phyloP scores from a whole-genome alignment of 1,140 invertebrate genomes.

The Drosophila teissieri region DNA sequence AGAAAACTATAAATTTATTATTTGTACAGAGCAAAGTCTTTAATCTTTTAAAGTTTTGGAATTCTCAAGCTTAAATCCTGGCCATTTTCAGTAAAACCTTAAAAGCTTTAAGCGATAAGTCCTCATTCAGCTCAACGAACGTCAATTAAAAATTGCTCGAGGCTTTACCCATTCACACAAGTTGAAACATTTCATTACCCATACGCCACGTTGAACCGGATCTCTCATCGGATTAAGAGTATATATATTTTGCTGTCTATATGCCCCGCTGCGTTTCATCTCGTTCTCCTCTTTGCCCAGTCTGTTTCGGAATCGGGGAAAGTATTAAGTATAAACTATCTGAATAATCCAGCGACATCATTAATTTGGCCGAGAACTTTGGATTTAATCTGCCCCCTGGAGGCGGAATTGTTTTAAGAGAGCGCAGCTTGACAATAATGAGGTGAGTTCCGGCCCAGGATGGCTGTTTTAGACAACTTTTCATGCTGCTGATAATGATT shows the following conservation, averaged over 20 bases:
- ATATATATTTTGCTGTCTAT: slow-evolving; percentile 20
- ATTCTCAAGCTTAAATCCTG: neutral
- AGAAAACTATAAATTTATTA: too few relatives aligned
- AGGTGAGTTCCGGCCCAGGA: slow-evolving; percentile 29
- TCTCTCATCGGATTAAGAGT: slow-evolving; percentile 18
- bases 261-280: slow-evolving; percentile 44
- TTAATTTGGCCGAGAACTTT: slow-evolving; percentile 17
- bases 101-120: neutral
- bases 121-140: neutral
- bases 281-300: neutral
- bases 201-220: slow-evolving; percentile 46
- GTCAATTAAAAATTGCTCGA: slow-evolving; percentile 4
- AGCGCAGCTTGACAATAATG: slow-evolving; percentile 23
- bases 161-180: slow-evolving; percentile 35
- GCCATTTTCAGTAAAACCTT: too few relatives aligned
- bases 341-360: slow-evolving; percentile 53
- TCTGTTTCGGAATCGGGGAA: neutral
- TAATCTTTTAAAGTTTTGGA: too few relatives aligned
- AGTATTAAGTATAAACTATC: slow-evolving; percentile 50
- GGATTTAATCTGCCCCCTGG: slow-evolving; percentile 38
- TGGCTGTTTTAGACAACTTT: slow-evolving; percentile 6
- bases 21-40: too few relatives aligned
- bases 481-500: slow-evolving; percentile 4
- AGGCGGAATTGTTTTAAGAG: slow-evolving; percentile 38
- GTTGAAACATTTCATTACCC: slow-evolving; percentile 39